These are phyloP conservation scores for Ceratina japonica DNA, from an alignment of 1,140 invertebrate species.

Conservation along the genomic window DNA sequence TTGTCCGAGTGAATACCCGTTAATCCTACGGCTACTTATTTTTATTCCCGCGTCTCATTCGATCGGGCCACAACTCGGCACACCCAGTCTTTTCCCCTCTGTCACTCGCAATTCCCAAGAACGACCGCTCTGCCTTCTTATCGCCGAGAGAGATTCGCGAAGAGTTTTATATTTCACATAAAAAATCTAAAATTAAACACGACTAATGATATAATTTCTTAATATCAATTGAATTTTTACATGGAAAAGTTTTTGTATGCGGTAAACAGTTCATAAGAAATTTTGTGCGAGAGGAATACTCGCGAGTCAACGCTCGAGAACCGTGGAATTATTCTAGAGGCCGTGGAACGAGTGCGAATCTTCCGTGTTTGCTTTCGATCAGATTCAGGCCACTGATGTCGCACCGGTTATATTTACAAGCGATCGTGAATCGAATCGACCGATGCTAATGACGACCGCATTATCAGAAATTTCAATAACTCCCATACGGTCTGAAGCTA, in stretches of 20 bases:
- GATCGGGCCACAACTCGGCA: conserved; percentile 35
- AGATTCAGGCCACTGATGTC: conserved; percentile 48
- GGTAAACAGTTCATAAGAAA: too few species aligned
- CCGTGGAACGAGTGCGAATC: conserved; percentile 28
- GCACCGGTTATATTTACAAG: conserved; percentile 47
- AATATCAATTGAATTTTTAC: too few species aligned
- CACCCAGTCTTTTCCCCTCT: conserved; percentile 42
- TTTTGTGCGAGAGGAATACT: too few species aligned
- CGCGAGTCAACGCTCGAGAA: conserved; percentile 23
- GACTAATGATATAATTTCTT: too few species aligned
- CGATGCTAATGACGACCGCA: too few species aligned
- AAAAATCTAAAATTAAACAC: too few species aligned
- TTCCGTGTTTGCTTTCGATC: conserved; percentile 50
- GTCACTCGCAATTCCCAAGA: conserved; percentile 48
- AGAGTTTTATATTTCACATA: too few species aligned
- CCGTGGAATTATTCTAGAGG: conserved; percentile 21
- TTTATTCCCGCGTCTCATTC: conserved; percentile 50
- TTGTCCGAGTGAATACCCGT: conserved; percentile 53
- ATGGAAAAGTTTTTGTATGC: too few species aligned
- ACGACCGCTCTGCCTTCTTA: background rate
- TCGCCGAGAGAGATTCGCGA: too few species aligned
- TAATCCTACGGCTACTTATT: conserved; percentile 57
- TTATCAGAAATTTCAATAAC: too few species aligned
- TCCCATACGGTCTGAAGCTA: too few species aligned
- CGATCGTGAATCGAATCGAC: background rate